Conservation (phyloP, 2,113 vertebrate genomes). For the Nothobranchius furzeri region DNA sequence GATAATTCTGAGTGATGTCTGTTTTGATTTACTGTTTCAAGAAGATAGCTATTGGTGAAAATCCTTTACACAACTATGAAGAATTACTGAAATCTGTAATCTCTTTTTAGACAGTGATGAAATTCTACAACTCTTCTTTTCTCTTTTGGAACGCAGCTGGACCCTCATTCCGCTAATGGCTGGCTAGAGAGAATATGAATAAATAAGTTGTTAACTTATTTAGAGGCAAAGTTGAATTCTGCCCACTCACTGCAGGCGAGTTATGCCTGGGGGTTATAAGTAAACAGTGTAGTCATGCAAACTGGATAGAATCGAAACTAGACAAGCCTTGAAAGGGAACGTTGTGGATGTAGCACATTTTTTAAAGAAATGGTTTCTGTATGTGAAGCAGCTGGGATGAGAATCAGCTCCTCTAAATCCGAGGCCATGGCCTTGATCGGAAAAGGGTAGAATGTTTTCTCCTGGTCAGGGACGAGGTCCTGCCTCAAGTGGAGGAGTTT, state of each 20-base stretch:
- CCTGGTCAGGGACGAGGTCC: no score
- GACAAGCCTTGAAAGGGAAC: neutral
- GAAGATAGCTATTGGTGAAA: neutral
- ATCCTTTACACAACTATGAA: neutral
- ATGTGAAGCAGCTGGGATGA: no score
- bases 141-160: no score
- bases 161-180: neutral
- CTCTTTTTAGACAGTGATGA: neutral
- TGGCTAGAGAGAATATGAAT: constrained; percentile 4
- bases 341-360: neutral
- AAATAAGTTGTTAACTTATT: constrained; percentile 24
- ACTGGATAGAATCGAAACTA: neutral
- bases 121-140: no score
- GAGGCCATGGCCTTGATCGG: no score
- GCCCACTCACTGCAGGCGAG: constrained; percentile 36
- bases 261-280: constrained; percentile 30
- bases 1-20: neutral
- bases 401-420: no score
- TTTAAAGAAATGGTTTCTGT: no score
- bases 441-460: no score
- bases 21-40: constrained; percentile 9
- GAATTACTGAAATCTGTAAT: neutral
- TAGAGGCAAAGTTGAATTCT: constrained; percentile 8
- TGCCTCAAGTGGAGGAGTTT: no score
- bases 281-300: constrained; percentile 12